phyloP scores from a whole-genome alignment of 2,113 vertebrate species.

The Neotragus pygmaeus region DNA sequence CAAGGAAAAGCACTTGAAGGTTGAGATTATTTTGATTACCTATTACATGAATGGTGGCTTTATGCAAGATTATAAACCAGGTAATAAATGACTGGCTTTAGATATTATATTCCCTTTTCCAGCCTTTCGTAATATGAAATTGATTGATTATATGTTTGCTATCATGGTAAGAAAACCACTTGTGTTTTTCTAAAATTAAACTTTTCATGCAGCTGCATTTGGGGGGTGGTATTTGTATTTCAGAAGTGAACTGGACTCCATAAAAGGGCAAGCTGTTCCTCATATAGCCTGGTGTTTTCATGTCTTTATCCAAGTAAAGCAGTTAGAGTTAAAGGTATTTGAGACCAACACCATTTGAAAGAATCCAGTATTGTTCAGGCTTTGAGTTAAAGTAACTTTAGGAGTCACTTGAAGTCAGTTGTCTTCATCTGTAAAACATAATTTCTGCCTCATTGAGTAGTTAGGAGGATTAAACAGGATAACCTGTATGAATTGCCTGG shows the following conservation, averaged over 20 bases:
- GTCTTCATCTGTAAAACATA: constrained; percentile 17
- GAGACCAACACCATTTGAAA: not conserved
- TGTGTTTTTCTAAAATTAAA: not conserved
- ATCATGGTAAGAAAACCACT: not conserved
- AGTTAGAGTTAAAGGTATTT: not conserved
- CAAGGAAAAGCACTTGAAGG: not conserved
- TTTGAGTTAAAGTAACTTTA: not conserved
- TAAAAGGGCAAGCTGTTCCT: not conserved
- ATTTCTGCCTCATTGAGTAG: not conserved
- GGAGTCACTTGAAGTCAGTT: not conserved
- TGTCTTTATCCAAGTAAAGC: not conserved
- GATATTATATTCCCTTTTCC: not conserved
- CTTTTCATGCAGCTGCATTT: not conserved
- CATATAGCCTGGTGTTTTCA: not conserved
- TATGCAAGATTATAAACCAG: not conserved
- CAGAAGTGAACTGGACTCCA: not conserved
- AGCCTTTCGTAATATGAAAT: not conserved
- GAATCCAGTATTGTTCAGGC: not conserved
- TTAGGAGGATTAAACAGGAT: not conserved
- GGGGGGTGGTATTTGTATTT: not conserved
- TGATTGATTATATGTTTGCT: not conserved
- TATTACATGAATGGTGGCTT: not conserved
- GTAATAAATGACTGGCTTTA: not conserved
- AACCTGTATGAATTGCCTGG: not conserved
- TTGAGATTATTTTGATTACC: not conserved